A percentile compares a stretch with the other conserved stretches of the same genome.
These are phyloP conservation scores for Ptychodera flava DNA, from an alignment of 35 echinoderm and acorn worm genomes.

Conservation along the genomic window DNA sequence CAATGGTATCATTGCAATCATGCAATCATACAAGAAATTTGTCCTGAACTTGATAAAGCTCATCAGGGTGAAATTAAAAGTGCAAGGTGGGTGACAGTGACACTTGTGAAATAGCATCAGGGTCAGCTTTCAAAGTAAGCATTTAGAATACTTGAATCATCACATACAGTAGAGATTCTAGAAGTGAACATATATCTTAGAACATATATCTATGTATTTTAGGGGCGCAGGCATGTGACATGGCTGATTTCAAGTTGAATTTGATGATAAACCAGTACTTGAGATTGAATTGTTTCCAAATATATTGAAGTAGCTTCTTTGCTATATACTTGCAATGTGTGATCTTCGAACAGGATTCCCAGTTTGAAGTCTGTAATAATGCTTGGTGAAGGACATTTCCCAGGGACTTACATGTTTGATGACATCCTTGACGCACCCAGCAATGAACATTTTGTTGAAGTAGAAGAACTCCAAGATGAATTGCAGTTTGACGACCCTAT, in stretches of 20 bases:
- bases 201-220: neutral
- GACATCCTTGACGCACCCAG: too few relatives aligned
- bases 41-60: conserved; percentile 30
- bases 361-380: conserved; percentile 60
- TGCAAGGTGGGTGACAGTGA: conserved; percentile 14
- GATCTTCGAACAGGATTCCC: conserved; percentile 33
- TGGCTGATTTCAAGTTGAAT: neutral
- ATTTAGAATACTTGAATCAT: neutral
- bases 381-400: conserved; percentile 49
- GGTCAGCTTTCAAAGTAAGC: neutral
- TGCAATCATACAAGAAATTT: conserved; percentile 39
- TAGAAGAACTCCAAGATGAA: too few relatives aligned
- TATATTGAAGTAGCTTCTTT: too few relatives aligned
- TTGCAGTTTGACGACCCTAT: too few relatives aligned
- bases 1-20: conserved; percentile 24
- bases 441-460: too few relatives aligned
- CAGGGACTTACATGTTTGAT: conserved; percentile 47
- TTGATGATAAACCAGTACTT: neutral
- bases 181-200: neutral
- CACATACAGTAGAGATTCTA: neutral
- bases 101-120: neutral
- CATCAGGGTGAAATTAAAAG: conserved; percentile 22
- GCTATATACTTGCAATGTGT: too few relatives aligned
- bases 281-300: neutral
- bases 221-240: neutral